phyloP scores from a whole-genome alignment of 2,113 vertebrate genomes.

The Sclerurus mexicanus region DNA sequence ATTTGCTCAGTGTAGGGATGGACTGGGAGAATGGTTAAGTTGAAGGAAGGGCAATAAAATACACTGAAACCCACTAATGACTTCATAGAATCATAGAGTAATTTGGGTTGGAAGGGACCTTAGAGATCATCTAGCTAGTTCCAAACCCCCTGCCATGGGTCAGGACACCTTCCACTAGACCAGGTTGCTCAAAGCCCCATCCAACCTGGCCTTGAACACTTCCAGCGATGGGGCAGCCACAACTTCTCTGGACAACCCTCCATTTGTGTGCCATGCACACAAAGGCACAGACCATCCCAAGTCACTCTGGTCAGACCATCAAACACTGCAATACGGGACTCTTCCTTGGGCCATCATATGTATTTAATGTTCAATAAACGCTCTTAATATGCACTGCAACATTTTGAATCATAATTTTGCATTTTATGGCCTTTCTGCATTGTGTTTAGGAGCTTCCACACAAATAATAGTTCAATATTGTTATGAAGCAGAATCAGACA shows the following conservation, averaged over 20 bases:
- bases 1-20: rapidly evolving
- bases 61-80: not conserved
- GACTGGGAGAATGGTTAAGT: not conserved
- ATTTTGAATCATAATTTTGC: not conserved
- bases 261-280: not conserved
- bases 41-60: not conserved
- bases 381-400: not conserved
- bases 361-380: not conserved
- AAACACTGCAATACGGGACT: not conserved
- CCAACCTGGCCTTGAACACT: not conserved
- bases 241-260: not conserved
- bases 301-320: not conserved
- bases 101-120: rapidly evolving
- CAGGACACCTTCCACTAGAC: not conserved
- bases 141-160: not conserved
- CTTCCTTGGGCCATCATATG: not conserved
- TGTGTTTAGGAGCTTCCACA: not conserved
- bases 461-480: not conserved
- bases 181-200: not conserved
- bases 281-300: not conserved
- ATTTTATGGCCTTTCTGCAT: not conserved
- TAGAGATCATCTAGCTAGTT: not conserved
- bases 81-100: not conserved
- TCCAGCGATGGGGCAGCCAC: not conserved
- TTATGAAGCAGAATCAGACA: not conserved